Conservation (phyloP, 1,140 invertebrate genomes). For the Listronotus bonariensis region DNA sequence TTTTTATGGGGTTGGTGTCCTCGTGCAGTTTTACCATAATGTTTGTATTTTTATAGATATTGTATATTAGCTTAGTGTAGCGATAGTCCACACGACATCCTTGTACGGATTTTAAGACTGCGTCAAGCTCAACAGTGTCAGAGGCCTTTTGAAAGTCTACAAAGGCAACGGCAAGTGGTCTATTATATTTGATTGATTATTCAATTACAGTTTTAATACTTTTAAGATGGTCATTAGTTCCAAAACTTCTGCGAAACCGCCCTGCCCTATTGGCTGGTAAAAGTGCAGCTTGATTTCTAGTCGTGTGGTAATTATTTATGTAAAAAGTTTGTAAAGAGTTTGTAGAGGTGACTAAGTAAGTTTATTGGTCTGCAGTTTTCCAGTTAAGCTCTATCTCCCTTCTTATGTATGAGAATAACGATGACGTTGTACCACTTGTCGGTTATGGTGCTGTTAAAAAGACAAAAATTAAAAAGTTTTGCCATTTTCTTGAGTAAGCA, state of each 20-base stretch:
- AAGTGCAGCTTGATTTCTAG: conserved; percentile 26
- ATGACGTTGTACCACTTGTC: not conserved
- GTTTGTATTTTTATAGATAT: no score
- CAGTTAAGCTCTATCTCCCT: no score
- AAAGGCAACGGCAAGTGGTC: conserved; percentile 14
- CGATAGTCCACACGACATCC: not conserved
- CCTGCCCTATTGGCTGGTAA: conserved; percentile 33
- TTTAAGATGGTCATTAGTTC: conserved; percentile 35
- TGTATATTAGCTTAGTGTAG: no score
- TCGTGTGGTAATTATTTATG: conserved; percentile 28
- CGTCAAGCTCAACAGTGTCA: not conserved
- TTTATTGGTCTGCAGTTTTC: conserved; percentile 12
- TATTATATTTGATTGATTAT: conserved; percentile 32
- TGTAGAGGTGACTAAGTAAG: conserved; percentile 27
- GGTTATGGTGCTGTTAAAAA: conserved; percentile 7
- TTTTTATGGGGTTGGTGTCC: no score
- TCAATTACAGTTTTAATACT: conserved; percentile 35
- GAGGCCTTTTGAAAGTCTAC: conserved; percentile 12
- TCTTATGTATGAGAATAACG: no score
- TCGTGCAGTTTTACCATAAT: no score
- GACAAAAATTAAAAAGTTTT: conserved; percentile 10
- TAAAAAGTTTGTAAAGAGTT: conserved; percentile 26
- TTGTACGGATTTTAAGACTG: not conserved
- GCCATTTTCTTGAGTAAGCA: conserved; percentile 7
- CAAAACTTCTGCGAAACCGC: conserved; percentile 26